Conservation (phyloP, 2,797 vertebrate genomes). For the Sebastes umbrosus region DNA sequence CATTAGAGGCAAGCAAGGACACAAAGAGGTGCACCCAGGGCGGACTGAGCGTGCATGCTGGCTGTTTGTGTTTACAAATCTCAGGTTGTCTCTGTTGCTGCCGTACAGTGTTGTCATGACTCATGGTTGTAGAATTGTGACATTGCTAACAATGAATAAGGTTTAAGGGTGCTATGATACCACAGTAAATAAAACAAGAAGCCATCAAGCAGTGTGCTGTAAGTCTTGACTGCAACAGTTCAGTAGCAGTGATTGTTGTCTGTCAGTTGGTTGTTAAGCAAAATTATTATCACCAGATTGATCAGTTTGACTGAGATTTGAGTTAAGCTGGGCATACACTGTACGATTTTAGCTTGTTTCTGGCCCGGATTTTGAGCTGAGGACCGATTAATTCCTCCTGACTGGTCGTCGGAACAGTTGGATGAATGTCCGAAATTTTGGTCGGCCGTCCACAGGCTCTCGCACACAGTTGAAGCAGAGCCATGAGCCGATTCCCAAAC, state of each 20-base stretch:
- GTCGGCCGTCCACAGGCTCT: too few relatives aligned
- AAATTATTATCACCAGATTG: background rate
- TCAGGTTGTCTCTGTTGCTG: background rate
- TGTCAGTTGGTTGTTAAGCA: background rate
- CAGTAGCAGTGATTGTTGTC: background rate
- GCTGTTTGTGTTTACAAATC: conserved; percentile 15
- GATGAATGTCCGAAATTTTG: too few relatives aligned
- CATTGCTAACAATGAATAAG: background rate
- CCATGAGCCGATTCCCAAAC: too few relatives aligned
- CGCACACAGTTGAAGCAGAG: too few relatives aligned
- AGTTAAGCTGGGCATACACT: too few relatives aligned
- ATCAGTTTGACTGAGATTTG: background rate
- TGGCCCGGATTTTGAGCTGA: too few relatives aligned
- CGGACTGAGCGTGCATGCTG: background rate
- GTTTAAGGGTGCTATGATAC: background rate
- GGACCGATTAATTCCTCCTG: too few relatives aligned
- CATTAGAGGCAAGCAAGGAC: conserved; percentile 10
- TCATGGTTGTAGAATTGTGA: background rate
- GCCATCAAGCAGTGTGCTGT: background rate
- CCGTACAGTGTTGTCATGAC: background rate
- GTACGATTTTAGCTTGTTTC: too few relatives aligned
- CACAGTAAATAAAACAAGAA: background rate
- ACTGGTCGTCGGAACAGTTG: too few relatives aligned
- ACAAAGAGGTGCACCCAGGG: conserved; percentile 2
- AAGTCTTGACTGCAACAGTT: background rate